A percentile compares a stretch with the other conserved stretches of the same genome.
phyloP scores from a whole-genome alignment of 2,888 invertebrate genomes.

The Lymantria monacha region DNA sequence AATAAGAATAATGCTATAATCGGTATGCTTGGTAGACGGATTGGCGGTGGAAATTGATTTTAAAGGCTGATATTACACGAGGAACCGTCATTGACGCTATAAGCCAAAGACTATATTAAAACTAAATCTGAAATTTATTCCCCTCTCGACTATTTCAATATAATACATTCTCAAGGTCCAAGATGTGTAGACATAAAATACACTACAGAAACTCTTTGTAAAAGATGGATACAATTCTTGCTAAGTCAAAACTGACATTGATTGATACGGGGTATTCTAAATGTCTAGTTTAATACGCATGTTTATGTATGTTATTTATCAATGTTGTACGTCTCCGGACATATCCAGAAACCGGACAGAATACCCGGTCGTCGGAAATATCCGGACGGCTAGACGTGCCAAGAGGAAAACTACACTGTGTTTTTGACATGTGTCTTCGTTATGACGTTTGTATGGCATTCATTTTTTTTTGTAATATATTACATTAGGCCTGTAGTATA shows the following conservation, averaged over 20 bases:
- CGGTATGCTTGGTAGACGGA: too few species aligned
- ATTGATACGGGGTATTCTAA: constrained; percentile 37
- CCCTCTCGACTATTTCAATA: too few species aligned
- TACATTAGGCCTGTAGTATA: too few species aligned
- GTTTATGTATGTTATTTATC: constrained; percentile 34
- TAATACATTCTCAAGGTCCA: too few species aligned
- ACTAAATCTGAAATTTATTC: too few species aligned
- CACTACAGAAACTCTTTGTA: not conserved
- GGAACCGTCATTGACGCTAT: too few species aligned
- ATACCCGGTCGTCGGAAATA: constrained; percentile 18
- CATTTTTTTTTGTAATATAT: not conserved
- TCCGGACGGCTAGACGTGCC: constrained; percentile 1
- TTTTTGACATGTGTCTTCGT: not conserved
- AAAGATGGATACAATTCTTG: not conserved
- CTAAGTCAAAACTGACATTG: constrained; percentile 17
- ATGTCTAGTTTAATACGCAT: constrained; percentile 12
- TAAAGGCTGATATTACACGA: too few species aligned
- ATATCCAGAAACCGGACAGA: constrained; percentile 18
- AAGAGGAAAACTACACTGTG: constrained; percentile 1
- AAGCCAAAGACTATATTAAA: too few species aligned
- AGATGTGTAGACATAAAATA: too few species aligned
- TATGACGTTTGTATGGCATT: not conserved
- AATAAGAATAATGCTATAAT: too few species aligned
- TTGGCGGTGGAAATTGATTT: too few species aligned
- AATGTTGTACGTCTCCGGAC: constrained; percentile 27